A percentile compares a stretch with the other conserved stretches of the same genome.
Conservation (phyloP, 2,113 vertebrate genomes). For the Crotalus horridus region DNA sequence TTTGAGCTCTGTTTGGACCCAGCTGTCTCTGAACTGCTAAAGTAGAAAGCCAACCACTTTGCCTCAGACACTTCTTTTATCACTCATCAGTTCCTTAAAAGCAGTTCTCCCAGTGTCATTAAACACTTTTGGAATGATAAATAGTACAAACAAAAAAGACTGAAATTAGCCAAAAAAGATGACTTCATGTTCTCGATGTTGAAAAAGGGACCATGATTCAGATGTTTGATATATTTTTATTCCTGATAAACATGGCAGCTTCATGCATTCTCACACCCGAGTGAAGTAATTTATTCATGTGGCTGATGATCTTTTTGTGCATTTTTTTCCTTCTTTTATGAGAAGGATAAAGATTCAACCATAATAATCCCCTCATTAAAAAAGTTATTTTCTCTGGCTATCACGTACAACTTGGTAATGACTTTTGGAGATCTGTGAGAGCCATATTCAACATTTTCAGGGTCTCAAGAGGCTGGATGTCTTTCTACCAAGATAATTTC, state of each 20-base stretch:
- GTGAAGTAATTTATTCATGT: background rate
- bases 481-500: background rate
- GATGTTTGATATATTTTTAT: slow-evolving; percentile 1
- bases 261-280: background rate
- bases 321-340: background rate
- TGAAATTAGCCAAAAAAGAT: slow-evolving; percentile 8
- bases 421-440: background rate
- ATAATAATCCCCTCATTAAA: background rate
- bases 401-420: background rate
- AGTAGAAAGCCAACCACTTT: background rate
- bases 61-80: background rate
- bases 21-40: background rate
- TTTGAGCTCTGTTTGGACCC: background rate
- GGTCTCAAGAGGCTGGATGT: background rate
- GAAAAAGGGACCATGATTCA: background rate
- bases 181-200: slow-evolving; percentile 3
- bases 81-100: slow-evolving; percentile 9
- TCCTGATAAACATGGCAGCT: slow-evolving; percentile 14
- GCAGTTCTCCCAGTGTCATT: background rate
- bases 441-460: background rate
- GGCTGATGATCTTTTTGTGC: background rate
- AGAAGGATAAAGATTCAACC: background rate
- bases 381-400: background rate
- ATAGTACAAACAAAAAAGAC: background rate
- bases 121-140: slow-evolving; percentile 13